Percentiles rank a stretch among this genome's conserved stretches.
These are phyloP conservation scores for Motacilla tschutschensis DNA, from an alignment of 2,113 vertebrate genomes.

Conservation along the genomic window DNA sequence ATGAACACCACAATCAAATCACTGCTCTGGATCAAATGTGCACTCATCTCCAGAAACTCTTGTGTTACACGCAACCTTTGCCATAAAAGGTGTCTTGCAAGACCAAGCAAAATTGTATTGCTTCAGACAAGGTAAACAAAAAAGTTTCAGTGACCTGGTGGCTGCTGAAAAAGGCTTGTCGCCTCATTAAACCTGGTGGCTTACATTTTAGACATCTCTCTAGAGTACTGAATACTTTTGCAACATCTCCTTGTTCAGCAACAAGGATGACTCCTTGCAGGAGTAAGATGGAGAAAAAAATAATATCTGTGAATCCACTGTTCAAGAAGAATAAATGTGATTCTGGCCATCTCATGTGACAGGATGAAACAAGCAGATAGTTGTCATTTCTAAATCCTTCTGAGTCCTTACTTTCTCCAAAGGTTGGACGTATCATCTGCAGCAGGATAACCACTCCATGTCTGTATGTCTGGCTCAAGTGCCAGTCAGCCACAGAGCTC, in stretches of 20 bases:
- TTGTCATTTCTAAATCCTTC: neutral
- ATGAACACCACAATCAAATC: neutral
- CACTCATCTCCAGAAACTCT: neutral
- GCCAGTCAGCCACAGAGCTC: neutral
- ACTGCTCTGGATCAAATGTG: neutral
- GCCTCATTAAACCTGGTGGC: neutral
- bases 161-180: neutral
- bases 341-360: neutral
- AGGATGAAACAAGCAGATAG: neutral
- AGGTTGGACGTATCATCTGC: fast-evolving
- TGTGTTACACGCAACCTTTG: fast-evolving
- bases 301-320: neutral
- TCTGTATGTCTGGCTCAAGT: neutral
- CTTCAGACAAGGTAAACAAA: neutral
- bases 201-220: neutral
- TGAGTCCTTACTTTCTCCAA: neutral
- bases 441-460: neutral
- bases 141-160: neutral
- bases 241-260: neutral
- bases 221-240: neutral
- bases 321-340: neutral
- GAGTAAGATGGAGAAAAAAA: neutral
- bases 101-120: neutral
- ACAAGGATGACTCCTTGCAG: neutral
- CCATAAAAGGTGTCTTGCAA: neutral